phyloP scores from a whole-genome alignment of 2,797 vertebrate genomes.

The Ctenochaetus hawaiiensis region DNA sequence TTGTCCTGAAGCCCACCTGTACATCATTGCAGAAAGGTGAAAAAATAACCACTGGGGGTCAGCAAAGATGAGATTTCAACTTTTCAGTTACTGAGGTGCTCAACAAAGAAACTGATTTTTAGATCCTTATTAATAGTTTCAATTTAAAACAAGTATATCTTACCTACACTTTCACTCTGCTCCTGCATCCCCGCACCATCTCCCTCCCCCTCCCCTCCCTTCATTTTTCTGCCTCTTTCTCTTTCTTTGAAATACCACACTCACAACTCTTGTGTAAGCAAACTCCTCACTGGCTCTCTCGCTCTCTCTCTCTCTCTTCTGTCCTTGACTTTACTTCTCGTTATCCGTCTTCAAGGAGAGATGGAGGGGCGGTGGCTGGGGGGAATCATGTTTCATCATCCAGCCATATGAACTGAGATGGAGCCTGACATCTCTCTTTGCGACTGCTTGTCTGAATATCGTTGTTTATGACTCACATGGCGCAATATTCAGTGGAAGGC shows the following conservation, averaged over 20 bases:
- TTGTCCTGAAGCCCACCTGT: neutral
- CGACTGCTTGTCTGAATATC: conserved; percentile 54
- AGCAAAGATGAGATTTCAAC: conserved; percentile 7
- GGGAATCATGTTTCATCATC: conserved; percentile 81
- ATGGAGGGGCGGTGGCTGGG: conserved; percentile 51
- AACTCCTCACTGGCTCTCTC: conserved; percentile 56
- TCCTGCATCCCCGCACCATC: neutral
- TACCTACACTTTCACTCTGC: neutral
- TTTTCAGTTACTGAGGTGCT: neutral
- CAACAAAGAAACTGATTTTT: too few species aligned
- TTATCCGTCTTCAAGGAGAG: conserved; percentile 76
- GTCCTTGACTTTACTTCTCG: conserved; percentile 77
- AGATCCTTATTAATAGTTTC: neutral
- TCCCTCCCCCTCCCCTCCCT: conserved; percentile 8
- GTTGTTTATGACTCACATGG: conserved; percentile 47
- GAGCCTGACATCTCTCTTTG: conserved; percentile 68
- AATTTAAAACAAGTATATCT: neutral
- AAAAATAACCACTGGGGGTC: conserved; percentile 4
- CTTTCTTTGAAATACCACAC: conserved; percentile 59
- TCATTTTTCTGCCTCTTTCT: conserved; percentile 25
- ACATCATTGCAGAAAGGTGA: neutral
- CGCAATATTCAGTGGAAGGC: conserved; percentile 31
- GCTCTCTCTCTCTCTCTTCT: conserved; percentile 14
- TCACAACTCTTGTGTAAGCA: conserved; percentile 74
- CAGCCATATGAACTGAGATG: conserved; percentile 61